Conservation (phyloP, 1,140 invertebrate species). For the Drosophila funebris region DNA sequence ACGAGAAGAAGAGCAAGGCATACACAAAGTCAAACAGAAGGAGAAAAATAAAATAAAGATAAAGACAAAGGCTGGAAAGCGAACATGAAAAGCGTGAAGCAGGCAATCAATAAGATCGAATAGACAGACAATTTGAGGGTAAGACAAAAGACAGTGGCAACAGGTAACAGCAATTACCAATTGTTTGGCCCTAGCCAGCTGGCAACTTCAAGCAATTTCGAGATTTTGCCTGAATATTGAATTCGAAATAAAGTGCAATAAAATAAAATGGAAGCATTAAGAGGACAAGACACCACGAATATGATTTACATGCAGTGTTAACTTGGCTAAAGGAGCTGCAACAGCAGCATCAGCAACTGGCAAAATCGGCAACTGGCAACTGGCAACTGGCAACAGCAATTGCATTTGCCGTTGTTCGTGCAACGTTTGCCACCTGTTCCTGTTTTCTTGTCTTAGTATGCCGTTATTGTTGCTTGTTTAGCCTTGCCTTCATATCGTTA, state of each 20-base stretch:
- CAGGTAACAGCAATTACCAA: constrained; percentile 73
- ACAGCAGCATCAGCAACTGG: constrained; percentile 8
- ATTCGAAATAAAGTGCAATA: constrained; percentile 67
- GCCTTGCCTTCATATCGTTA: constrained; percentile 76
- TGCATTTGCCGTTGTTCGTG: constrained; percentile 74
- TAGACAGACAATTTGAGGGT: constrained; percentile 16
- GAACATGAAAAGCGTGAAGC: constrained; percentile 73
- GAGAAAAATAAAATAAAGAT: constrained; percentile 2
- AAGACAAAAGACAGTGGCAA: constrained; percentile 54
- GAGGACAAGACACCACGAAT: constrained; percentile 47
- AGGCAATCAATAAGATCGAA: constrained; percentile 69
- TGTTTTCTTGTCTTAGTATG: constrained; percentile 66
- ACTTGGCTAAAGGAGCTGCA: constrained; percentile 30
- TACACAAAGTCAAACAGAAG: background rate
- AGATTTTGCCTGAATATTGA: constrained; percentile 63
- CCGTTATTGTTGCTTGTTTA: constrained; percentile 71
- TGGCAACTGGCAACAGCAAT: constrained; percentile 36
- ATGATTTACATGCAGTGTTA: constrained; percentile 71
- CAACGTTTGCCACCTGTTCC: constrained; percentile 77
- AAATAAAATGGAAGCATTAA: constrained; percentile 56
- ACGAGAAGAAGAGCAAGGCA: constrained; percentile 19
- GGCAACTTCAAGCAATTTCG: constrained; percentile 29
- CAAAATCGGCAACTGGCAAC: constrained; percentile 22
- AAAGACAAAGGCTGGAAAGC: background rate
- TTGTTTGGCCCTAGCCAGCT: constrained; percentile 48